Conservation (phyloP, 2,113 vertebrate genomes). For the Pan troglodytes region NHGRI_mPanTro3-v2.1_pri NC_086016.1:21437501-21438000, state of each 20-base stretch:
- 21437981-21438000: neutral
- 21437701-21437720: constrained; percentile 68
- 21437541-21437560: constrained; percentile 73
- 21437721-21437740: constrained; percentile 73
- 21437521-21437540: constrained; percentile 73
- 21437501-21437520: constrained; percentile 74
- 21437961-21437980: neutral
- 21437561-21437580: constrained; percentile 71
- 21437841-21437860: constrained; percentile 99
- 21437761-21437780: constrained; percentile 99
- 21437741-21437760: constrained; percentile 92
- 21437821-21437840: constrained; percentile 99
- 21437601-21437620: constrained; percentile 69
- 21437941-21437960: neutral
- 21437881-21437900: neutral
- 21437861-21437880: constrained; percentile 88
- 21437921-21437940: neutral
- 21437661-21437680: constrained; percentile 64
- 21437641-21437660: constrained; percentile 64
- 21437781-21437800: constrained; percentile 97
- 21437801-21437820: constrained; percentile 98
- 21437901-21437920: neutral
- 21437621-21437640: constrained; percentile 66
- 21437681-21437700: constrained; percentile 71
- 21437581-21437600: constrained; percentile 75